Evolutionary conservation across 37 sponge, comb jelly and placozoan species (phyloP).

Genomic region (Cladorhizidae sp.): DNA sequence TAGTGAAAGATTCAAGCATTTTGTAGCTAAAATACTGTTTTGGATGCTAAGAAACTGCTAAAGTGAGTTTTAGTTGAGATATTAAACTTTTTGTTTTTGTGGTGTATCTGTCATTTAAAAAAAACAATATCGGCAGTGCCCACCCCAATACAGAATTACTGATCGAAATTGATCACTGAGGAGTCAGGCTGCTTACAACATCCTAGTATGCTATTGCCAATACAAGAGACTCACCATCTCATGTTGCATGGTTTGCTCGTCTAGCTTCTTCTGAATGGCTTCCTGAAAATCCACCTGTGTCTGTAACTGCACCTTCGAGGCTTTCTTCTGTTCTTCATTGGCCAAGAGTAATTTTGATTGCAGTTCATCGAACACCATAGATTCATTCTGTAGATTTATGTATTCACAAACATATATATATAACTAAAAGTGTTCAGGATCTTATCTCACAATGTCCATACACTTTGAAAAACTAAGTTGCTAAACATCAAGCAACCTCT

Average conservation of each 20-base stretch:
- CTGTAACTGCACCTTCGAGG: constrained; percentile 36
- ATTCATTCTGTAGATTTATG: too few relatives aligned
- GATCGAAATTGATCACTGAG: not conserved
- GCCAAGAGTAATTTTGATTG: constrained; percentile 27
- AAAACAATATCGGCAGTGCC: too few relatives aligned
- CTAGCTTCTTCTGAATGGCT: constrained; percentile 23
- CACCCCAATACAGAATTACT: too few relatives aligned
- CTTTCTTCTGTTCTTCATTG: constrained; percentile 31
- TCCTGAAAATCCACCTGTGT: constrained; percentile 37
- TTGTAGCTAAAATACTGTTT: too few relatives aligned
- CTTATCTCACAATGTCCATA: too few relatives aligned
- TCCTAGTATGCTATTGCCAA: not conserved
- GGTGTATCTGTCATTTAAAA: too few relatives aligned
- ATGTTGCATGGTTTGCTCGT: constrained; percentile 28
- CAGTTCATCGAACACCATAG: constrained; percentile 18
- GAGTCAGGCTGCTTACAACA: not conserved
- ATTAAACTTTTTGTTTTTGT: too few relatives aligned
- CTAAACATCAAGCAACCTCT: too few relatives aligned
- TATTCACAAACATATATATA: not conserved
- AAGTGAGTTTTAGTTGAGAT: too few relatives aligned
- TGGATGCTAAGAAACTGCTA: too few relatives aligned
- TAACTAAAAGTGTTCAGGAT: not conserved
- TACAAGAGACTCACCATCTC: constrained; percentile 33
- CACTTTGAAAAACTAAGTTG: too few relatives aligned
- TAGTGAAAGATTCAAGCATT: too few relatives aligned